Base-by-base conservation (phyloP, 2,888 invertebrate species). In the Rugalucina vietnamica region DNA sequence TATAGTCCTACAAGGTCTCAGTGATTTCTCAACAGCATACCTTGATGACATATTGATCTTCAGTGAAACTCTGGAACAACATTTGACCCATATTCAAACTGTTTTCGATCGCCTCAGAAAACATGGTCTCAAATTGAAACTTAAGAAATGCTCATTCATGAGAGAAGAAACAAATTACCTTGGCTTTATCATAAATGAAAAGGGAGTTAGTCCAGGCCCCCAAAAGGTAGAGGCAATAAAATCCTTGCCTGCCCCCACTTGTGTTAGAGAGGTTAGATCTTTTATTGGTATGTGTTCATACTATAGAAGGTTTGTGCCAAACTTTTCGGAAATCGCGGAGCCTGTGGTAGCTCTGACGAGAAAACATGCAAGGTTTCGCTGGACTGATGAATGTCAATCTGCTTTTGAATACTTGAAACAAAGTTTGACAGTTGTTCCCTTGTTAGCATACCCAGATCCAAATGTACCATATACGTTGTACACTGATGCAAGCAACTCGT, bases 21-120 rank as follows among this genome's bases (percentile, higher is more conserved):
- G 80, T 18, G 43, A 43, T 24, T n/a, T 50, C 10, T 83, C 79
- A 75, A 83, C 85, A 65, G 43, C 43, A 8, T 43, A 43, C 18
- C 18, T 43, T 8, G 43, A 43, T 18, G 43, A 43, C 18, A 43
- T 43, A 12, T 18, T 43, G 43, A 43, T 43, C 43, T 43, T 27
- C 82, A 73, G 43, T 49, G 24, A n/a, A n/a, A n/a, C n/a, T n/a
- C n/a, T n/a, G n/a, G 84, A 87, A 36, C 79, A 85, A 37, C 85
- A 85, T 77, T 21, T 82, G 14, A 32, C 76, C 32, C 82, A 88
- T 75, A 77, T 80, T 5, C 27, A 76, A 27, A 14, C 50, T 24
- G 72, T 83, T 0, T 83, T 85, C 73, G 72, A 75, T 37, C 54
- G 80, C 29, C 18, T 85, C n/a, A 76, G 65, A 34, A 10, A 79